A percentile compares a stretch with the other conserved stretches of the same genome.
These are phyloP conservation scores for Sycophila sp. DNA, from an alignment of 1,140 invertebrate genomes.

Conservation along the genomic window DNA sequence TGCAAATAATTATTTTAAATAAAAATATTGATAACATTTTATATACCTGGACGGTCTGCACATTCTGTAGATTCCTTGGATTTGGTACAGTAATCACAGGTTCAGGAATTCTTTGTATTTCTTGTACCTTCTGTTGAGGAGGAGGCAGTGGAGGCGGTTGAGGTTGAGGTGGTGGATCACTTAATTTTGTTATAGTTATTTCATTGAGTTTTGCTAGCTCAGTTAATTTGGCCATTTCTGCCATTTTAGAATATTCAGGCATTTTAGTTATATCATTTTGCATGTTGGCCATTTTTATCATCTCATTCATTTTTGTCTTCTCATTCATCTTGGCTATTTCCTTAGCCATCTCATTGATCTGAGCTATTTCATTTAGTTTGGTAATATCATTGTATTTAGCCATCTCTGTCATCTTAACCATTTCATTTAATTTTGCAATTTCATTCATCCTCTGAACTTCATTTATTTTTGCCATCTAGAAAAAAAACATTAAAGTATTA, in stretches of 20 bases:
- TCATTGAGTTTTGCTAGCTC: conserved; percentile 64
- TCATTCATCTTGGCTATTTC: conserved; percentile 65
- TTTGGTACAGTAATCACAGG: conserved; percentile 66
- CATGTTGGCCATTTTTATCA: conserved; percentile 64
- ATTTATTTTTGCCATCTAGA: conserved; percentile 52
- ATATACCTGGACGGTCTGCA: conserved; percentile 54
- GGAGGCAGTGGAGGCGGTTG: conserved; percentile 31
- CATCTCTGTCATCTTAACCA: conserved; percentile 66
- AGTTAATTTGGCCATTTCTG: conserved; percentile 63
- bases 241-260: conserved; percentile 62
- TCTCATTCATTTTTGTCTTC: conserved; percentile 65
- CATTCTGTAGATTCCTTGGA: conserved; percentile 61
- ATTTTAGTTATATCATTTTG: conserved; percentile 63
- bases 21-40: no score
- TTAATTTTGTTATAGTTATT: conserved; percentile 64
- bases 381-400: conserved; percentile 62
- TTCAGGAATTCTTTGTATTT: conserved; percentile 60
- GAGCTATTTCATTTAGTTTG: conserved; percentile 60
- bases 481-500: not conserved
- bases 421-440: conserved; percentile 62
- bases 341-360: conserved; percentile 65
- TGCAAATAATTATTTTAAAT: not conserved
- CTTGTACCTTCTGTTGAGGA: conserved; percentile 49
- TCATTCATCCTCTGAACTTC: conserved; percentile 65
- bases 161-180: conserved; percentile 53